phyloP scores from a whole-genome alignment of 37 sponge, comb jelly and placozoan species.

The Halichondria panicea region DNA sequence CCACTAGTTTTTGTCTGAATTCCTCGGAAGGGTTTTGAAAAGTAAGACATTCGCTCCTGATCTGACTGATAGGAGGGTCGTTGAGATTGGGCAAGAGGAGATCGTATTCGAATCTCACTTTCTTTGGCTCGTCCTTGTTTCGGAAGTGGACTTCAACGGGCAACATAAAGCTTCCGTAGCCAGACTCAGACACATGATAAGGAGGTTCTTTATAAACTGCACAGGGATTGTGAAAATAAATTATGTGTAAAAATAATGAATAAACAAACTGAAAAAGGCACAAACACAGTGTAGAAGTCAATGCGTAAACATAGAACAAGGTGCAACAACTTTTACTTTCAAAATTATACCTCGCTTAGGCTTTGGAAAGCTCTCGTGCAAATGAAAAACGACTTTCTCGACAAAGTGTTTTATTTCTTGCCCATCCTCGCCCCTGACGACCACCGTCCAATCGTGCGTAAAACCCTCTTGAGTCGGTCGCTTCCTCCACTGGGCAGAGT shows the following conservation, averaged over 20 bases:
- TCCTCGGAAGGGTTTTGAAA: conserved; percentile 96
- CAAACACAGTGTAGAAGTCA: neutral
- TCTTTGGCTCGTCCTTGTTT: conserved; percentile 93
- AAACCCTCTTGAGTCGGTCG: conserved; percentile 87
- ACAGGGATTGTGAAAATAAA: neutral
- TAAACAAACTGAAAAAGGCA: neutral
- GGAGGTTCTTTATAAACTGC: conserved; percentile 96
- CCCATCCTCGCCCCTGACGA: conserved; percentile 90
- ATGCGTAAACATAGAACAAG: neutral
- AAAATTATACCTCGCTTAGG: conserved; percentile 82
- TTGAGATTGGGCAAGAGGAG: conserved; percentile 87
- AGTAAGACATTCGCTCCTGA: conserved; percentile 93
- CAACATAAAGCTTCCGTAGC: conserved; percentile 95
- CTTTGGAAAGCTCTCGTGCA: conserved; percentile 92
- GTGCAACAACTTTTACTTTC: neutral
- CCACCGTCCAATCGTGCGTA: conserved; percentile 97
- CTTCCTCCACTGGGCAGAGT: conserved; percentile 89
- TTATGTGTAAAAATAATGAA: neutral
- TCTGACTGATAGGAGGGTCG: conserved; percentile 91
- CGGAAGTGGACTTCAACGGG: conserved; percentile 90
- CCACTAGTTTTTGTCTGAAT: conserved; percentile 79
- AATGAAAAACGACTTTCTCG: conserved; percentile 93
- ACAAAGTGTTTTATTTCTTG: conserved; percentile 88
- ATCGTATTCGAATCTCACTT: conserved; percentile 92
- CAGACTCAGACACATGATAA: conserved; percentile 94